Conservation (phyloP, 1,140 invertebrate genomes). For the Drosophila paulistorum region DNA sequence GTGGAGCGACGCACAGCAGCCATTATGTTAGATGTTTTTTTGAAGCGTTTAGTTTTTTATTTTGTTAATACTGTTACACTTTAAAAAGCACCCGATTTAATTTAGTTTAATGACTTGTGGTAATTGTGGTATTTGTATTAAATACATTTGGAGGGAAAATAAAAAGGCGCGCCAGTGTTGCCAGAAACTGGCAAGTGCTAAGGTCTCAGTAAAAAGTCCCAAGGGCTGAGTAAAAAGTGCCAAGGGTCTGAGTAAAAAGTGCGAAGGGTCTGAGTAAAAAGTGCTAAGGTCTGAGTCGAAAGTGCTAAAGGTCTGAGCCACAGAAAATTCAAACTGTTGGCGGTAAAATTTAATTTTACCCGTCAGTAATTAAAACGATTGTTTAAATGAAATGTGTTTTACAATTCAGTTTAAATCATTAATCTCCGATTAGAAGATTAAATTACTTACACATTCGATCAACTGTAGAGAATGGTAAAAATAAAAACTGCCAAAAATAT, state of each 20-base stretch:
- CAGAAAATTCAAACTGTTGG: too few species aligned
- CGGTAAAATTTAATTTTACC: too few species aligned
- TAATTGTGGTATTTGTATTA: background rate
- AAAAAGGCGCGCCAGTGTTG: slow-evolving; percentile 29
- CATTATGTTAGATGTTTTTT: slow-evolving; percentile 47
- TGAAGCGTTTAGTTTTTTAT: slow-evolving; percentile 17
- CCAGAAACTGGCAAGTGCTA: background rate
- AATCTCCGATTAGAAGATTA: slow-evolving; percentile 38
- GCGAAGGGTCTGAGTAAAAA: too few species aligned
- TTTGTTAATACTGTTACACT: slow-evolving; percentile 14
- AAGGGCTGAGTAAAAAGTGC: too few species aligned
- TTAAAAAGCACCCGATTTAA: background rate
- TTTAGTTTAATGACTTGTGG: background rate
- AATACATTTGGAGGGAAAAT: slow-evolving; percentile 16
- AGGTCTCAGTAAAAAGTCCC: too few species aligned
- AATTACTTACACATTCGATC: slow-evolving; percentile 69
- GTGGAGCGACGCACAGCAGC: slow-evolving; percentile 74
- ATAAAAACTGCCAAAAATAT: slow-evolving; percentile 43
- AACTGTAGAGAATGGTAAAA: slow-evolving; percentile 55
- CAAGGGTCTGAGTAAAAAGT: too few species aligned
- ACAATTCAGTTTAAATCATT: too few species aligned
- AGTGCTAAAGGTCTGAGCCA: too few species aligned
- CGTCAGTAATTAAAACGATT: too few species aligned
- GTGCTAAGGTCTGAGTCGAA: too few species aligned
- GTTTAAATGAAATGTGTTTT: too few species aligned